A percentile compares a stretch with the other conserved stretches of the same genome.
Evolutionary conservation across 2,113 vertebrate genomes (phyloP).

Genomic region (Carassius gibelio): DNA sequence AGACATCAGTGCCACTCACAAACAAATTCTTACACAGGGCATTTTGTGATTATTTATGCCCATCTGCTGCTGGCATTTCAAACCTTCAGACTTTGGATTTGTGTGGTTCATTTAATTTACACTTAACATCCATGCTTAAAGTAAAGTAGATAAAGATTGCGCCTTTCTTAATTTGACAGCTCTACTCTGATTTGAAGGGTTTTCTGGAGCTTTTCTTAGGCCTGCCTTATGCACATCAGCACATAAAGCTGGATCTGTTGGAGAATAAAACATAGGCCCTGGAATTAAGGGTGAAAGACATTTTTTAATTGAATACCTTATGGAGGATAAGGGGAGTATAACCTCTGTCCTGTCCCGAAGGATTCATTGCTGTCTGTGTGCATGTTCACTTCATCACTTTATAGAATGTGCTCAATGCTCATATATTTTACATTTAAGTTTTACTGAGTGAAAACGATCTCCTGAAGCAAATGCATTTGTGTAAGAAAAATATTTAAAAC

Average conservation of each 20-base stretch:
- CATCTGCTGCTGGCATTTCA: neutral
- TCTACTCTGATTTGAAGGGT: neutral
- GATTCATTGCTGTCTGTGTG: neutral
- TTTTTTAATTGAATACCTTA: conserved; percentile 18
- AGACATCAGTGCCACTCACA: neutral
- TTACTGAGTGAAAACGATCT: neutral
- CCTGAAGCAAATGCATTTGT: no score
- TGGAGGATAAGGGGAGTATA: neutral
- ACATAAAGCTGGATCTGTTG: neutral
- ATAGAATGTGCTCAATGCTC: neutral
- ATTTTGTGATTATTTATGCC: conserved; percentile 12
- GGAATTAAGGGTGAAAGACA: conserved; percentile 7
- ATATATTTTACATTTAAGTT: neutral
- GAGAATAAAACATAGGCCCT: neutral
- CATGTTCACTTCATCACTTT: neutral
- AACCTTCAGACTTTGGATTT: neutral
- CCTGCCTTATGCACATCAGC: neutral
- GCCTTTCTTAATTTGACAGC: conserved; percentile 3
- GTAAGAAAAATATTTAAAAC: no score
- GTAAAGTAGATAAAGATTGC: neutral
- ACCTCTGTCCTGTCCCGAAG: neutral
- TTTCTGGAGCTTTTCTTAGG: neutral
- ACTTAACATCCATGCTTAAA: neutral
- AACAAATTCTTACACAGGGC: neutral
- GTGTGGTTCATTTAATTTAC: neutral